A percentile compares a stretch with the other conserved stretches of the same genome.
These are phyloP conservation scores for Myotis findleyi DNA, from an alignment of 2,797 vertebrate species.

Conservation along the genomic window DNA sequence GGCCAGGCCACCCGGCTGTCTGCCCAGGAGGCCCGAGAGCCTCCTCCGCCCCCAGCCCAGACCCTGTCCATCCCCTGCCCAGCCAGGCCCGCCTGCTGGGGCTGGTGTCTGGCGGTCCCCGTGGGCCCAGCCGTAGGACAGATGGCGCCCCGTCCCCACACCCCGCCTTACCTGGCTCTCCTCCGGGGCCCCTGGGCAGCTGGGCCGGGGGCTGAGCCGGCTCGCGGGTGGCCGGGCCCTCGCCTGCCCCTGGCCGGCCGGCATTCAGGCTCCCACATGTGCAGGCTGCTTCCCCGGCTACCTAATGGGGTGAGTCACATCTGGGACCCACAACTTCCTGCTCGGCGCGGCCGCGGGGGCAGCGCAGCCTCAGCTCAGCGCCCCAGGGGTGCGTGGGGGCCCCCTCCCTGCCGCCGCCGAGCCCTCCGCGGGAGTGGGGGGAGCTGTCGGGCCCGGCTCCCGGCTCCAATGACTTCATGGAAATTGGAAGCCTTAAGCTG, in stretches of 20 bases:
- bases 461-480: constrained; percentile 67
- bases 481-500: constrained; percentile 72
- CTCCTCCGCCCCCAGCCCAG: not conserved
- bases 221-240: not conserved
- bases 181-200: not conserved
- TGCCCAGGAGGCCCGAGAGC: not conserved
- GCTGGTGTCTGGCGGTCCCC: not conserved
- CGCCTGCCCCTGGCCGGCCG: not conserved
- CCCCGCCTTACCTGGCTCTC: constrained; percentile 63
- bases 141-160: not conserved
- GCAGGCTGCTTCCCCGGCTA: constrained; percentile 24
- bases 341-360: not conserved
- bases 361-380: not conserved
- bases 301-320: constrained; percentile 68
- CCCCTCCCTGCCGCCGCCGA: not conserved
- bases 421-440: not conserved
- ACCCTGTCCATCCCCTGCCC: not conserved
- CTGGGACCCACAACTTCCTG: constrained; percentile 78
- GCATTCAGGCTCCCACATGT: not conserved
- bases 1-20: not conserved
- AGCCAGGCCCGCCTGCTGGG: not conserved
- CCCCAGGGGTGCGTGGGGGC: not conserved
- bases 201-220: not conserved
- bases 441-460: constrained; percentile 25
- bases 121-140: not conserved